Evolutionary conservation across 1,140 invertebrate genomes (phyloP), one percentile per base, ranked within the genome.

Genomic region (Drosophila kepulauana): DNA sequence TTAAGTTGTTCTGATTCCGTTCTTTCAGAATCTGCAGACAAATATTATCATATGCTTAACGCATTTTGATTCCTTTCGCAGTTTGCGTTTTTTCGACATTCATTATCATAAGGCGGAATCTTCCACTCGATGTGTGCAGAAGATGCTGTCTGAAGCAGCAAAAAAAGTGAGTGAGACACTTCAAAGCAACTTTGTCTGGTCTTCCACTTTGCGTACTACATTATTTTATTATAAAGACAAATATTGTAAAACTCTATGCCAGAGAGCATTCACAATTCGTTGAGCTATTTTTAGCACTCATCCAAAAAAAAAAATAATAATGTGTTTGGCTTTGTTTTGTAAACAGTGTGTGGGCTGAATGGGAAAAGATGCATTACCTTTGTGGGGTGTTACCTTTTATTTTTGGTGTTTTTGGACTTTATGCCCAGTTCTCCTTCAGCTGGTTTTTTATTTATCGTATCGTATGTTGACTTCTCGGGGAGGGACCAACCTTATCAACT

Each of bases 391-490:
- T 43, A 46, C 2, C 20, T 25, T 25, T 25, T 25, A 25, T 25
- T 25, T 25, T 25, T 25, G 20, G 20, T 25, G 20, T 52, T 54
- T 59, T 28, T 52, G 61, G 46, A 33, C 54, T 45, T 57, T 33
- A 48, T 49, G 16, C 41, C 25, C 20, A 13, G 30, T 11, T 30
- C 10, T 58, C 28, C 5, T 6, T 38, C 7, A 51, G n/a, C 13
- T 57, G 20, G 20, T 70, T 70, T 69, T 57, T 63, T 43, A 8
- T 56, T 54, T 61, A 30, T 30, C 28, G 43, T 35, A 57, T 49
- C 68, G 69, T 57, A 16, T 72, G 43, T 63, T 59, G 80, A 64
- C 58, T 30, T 59, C 75, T 65, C 45, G 25, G 46, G 35, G 10
- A 10, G 35, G 25, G 52, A 13, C 13, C 20, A n/a, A 20, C 49